Base-by-base conservation (phyloP, 92 coral and sea anemone species). In the Phenganax subtilis region DNA sequence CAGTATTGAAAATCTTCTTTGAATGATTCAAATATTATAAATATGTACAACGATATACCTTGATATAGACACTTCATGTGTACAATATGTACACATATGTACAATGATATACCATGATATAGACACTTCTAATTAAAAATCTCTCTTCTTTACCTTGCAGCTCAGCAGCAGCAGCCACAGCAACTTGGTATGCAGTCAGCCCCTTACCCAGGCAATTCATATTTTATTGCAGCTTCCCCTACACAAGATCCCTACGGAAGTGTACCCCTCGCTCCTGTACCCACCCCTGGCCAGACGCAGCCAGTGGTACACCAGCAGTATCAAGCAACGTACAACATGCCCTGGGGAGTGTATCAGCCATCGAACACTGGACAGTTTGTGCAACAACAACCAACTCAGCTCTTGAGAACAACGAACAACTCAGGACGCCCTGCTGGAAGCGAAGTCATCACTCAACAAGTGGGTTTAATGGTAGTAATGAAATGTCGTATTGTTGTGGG, bases 281-380 rank as follows among this genome's bases (percentile, higher is more conserved):
- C 83, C 14, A 90, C 85, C 68, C 92, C 96, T 9, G 94, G 94
- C 10, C 91, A 85, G 25, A 87, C 93, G 0, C 91, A 90, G 44
- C 86, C 86, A 69, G 98, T 94, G 6, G 91, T 90, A 29, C 97
- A 91, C 72, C 98, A 92, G 29, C 97, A 94, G 84, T 92, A 91
- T 51, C 88, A 92, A 15, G 61, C 83, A 55, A 96, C 98, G 5
- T 94, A 92, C 87, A 94, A 93, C 85, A 90, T 86, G 55, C 97
- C 96, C n/a, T 96, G 97, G 99, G 96, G 96, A 7, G 83, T 92
- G 82, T 96, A 96, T 84, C 96, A 90, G 10, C 80, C 91, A 20
- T 86, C 93, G 8, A 90, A 69, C 44, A 85, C 92, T 6, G 91
- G 91, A 66, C 88, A 87, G 77, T 88, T 86, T 79, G 85, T 89